phyloP scores from a whole-genome alignment of 2,113 vertebrate species.

The Antidorcas marsupialis region DNA sequence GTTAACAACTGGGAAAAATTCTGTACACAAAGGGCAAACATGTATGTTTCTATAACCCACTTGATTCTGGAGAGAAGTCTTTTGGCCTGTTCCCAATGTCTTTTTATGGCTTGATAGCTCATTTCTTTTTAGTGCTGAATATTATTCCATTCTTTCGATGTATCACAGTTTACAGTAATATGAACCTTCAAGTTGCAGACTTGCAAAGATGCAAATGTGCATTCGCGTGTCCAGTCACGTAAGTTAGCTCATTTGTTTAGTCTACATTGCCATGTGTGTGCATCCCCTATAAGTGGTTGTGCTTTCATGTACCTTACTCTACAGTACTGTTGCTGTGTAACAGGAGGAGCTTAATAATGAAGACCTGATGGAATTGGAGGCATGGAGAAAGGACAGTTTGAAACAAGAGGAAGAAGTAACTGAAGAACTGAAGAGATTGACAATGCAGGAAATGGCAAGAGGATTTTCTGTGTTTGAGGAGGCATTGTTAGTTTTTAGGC shows the following conservation, averaged over 20 bases:
- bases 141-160: not conserved
- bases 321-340: not conserved
- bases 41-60: not conserved
- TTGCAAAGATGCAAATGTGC: not conserved
- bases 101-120: not conserved
- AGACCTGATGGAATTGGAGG: not conserved
- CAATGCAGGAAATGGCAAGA: not conserved
- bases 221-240: not conserved
- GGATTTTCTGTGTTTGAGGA: not conserved
- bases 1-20: not conserved
- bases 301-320: not conserved
- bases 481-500: not conserved
- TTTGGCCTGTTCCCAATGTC: not conserved
- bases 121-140: not conserved
- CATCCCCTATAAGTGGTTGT: not conserved
- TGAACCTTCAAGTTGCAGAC: not conserved
- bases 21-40: not conserved
- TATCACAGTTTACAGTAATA: not conserved
- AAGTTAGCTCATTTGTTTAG: not conserved
- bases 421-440: not conserved
- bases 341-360: not conserved
- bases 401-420: not conserved
- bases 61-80: not conserved
- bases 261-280: not conserved
- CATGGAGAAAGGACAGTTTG: not conserved